A percentile compares a stretch with the other conserved stretches of the same genome.
Evolutionary conservation across 1,140 invertebrate genomes (phyloP).

Genomic region (Drosophila nigrodunni): DNA sequence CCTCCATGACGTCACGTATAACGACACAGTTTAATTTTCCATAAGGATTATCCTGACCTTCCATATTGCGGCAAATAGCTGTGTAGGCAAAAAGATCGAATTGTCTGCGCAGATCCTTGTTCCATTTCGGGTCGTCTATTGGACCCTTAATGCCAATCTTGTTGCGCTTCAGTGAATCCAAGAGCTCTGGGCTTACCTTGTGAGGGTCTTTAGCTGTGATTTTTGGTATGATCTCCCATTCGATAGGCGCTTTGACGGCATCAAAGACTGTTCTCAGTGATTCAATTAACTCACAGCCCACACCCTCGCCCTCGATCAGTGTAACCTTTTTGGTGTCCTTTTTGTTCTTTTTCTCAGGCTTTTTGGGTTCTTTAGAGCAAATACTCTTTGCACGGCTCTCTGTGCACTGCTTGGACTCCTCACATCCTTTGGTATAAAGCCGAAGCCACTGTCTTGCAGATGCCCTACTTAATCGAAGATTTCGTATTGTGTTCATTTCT

Average conservation of each 20-base stretch:
- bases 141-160: conserved; percentile 62
- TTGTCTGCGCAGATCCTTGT: conserved; percentile 45
- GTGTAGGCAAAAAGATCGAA: conserved; percentile 60
- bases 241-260: conserved; percentile 46
- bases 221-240: conserved; percentile 43
- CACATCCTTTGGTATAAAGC: not conserved
- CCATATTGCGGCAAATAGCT: conserved; percentile 38
- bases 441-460: not conserved
- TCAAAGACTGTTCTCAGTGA: conserved; percentile 39
- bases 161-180: conserved; percentile 44
- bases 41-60: conserved; percentile 45
- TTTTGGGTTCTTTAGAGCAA: conserved; percentile 10
- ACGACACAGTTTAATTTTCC: conserved; percentile 49
- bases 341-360: not conserved
- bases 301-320: conserved; percentile 57
- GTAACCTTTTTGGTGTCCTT: conserved; percentile 31
- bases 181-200: conserved; percentile 12
- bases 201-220: not conserved
- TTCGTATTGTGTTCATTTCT: conserved; percentile 59
- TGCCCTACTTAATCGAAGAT: conserved; percentile 7
- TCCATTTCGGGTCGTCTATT: conserved; percentile 6
- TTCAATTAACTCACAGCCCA: conserved; percentile 52
- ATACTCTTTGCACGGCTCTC: not conserved
- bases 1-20: conserved; percentile 64
- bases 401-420: conserved; percentile 9